Base-by-base conservation (phyloP, 1,140 invertebrate genomes). In the Bilobella aurantiaca region DNA sequence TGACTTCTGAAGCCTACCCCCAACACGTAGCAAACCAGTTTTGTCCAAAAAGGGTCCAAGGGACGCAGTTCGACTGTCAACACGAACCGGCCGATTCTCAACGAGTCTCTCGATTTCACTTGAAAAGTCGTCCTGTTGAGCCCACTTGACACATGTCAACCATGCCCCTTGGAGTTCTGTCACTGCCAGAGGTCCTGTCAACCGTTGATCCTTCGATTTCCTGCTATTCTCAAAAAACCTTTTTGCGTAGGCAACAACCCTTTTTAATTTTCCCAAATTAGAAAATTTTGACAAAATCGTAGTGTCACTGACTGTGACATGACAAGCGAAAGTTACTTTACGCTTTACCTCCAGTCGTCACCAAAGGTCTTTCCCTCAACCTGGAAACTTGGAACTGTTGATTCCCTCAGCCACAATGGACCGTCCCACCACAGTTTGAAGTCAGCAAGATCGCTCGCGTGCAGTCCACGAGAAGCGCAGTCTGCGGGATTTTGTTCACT, bases 1-100 rank as follows among this genome's bases (percentile, higher is more conserved):
- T 0, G 76, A 66, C 42, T 77, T 60, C 23, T 62, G 60, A 3
- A 80, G 42, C 62, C 78, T 63, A 27, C 78, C 76, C 1, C 78
- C 78, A 1, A 79, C 77, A 30, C 78, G 68, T 47, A 80, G 49
- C 18, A 78, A 56, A 12, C 74, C 74, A 16, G 73, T 21, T 21
- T 74, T n/a, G 65, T 79, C 77, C 8, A 42, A n/a, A n/a, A 42
- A 42, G 37, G 37, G 8, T n/a, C n/a, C 37, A 8, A 8, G n/a
- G 8, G 37, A 42, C n/a, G 37, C 25, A 16, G 49, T 56, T 56
- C 21, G 14, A 56, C 25, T 14, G 49, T 56, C 14, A 5, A 14
- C 23, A 23, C 49, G 5, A 14, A 5, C 14, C 25, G 14, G 23
- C 49, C 14, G 49, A 56, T 23, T 8, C 49, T 16, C 5, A 56